Evolutionary conservation across 2,113 vertebrate genomes (phyloP), one percentile per base, ranked within the genome.

Genomic region (mouse (Mus musculus)): DNA sequence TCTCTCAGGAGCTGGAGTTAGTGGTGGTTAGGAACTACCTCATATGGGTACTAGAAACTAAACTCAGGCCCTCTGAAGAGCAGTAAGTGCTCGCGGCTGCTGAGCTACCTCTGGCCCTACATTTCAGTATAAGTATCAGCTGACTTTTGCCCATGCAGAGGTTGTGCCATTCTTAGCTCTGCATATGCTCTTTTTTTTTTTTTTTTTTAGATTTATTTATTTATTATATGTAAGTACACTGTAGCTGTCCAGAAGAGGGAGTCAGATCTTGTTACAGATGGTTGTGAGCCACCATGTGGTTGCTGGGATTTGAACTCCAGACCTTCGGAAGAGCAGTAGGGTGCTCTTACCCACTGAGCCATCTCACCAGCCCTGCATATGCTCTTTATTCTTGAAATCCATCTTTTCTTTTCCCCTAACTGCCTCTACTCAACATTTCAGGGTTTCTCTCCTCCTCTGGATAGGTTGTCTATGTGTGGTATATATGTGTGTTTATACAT

Each of bases 361-460:
- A n/a, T n/a, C n/a, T n/a, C n/a, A n/a, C n/a, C n/a, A 36, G 71
- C 61, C 84, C 90, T 96, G 71, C 56, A 93, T 75, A 16, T 76
- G 69, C n/a, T 77, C 0, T 93, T 65, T 77, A 33, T 92, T 71
- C 73, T n/a, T 84, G 39, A 75, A 93, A 87, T 95, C 39, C 61
- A 30, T 86, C 22, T 24, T 80, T 63, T 89, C 5, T 65, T 39
- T 59, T 12, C n/a, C 39, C 39, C 24, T 84, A 30, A 9, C 49
- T 65, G 33, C 46, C 71, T 80, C 75, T 81, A 36, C 86, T 88
- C 33, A 72, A 67, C 71, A 46, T 72, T 85, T 39, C 16, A 82
- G 54, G 67, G n/a, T 91, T 85, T 88, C 12, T n/a, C 89, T 7
- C 17, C 65, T 36, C 54, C 91, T 49, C 4, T 72, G 1, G 76